Evolutionary conservation across 2,888 invertebrate genomes (phyloP).

Genomic region (Cotesia congregata): DNA sequence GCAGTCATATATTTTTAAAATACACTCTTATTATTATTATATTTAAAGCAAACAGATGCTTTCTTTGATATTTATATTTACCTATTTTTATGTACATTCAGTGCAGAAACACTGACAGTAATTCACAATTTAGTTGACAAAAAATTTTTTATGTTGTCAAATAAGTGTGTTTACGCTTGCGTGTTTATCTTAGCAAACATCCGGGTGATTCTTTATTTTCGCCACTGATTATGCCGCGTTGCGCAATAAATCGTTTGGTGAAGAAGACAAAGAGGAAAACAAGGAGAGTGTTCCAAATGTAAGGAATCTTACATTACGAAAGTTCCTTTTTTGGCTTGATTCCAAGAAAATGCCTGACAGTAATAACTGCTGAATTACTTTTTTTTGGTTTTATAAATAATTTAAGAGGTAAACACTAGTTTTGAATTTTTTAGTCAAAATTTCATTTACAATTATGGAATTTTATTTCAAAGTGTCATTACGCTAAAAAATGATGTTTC

Average conservation of each 20-base stretch:
- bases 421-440: not conserved
- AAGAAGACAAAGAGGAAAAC: constrained; percentile 31
- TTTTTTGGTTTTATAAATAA: not conserved
- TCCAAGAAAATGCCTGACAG: constrained; percentile 29
- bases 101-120: constrained; percentile 2
- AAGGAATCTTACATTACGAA: constrained; percentile 18
- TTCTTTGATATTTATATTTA: too few species aligned
- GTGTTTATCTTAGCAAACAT: constrained; percentile 36
- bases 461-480: not conserved
- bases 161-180: constrained; percentile 32
- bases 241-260: constrained; percentile 44
- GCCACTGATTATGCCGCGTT: constrained; percentile 28
- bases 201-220: constrained; percentile 38
- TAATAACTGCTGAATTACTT: not conserved
- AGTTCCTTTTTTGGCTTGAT: constrained; percentile 39
- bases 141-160: not conserved
- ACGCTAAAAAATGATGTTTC: not conserved
- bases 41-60: too few species aligned
- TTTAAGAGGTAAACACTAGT: constrained; percentile 15
- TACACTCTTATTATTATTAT: too few species aligned
- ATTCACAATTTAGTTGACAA: not conserved
- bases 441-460: not conserved
- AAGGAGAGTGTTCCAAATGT: constrained; percentile 27
- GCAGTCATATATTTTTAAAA: too few species aligned
- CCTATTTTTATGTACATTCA: not conserved